Evolutionary conservation across 1,140 invertebrate genomes (phyloP), one percentile per base, ranked within the genome.

Genomic region (Drosophila sturtevanti): DNA sequence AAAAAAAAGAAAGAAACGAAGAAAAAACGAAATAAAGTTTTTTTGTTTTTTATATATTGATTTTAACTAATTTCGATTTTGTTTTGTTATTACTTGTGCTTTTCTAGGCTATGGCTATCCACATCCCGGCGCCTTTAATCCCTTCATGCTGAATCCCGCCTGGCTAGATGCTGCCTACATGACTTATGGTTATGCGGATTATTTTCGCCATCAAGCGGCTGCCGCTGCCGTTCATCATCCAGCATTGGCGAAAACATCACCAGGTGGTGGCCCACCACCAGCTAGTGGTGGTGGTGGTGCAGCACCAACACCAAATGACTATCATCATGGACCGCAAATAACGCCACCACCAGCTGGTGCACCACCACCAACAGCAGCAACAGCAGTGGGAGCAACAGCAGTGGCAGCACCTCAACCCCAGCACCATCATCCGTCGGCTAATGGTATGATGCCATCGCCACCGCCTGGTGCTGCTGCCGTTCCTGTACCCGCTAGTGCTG

Each of bases 151-250:
- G 14, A 95, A 95, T 69, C 95, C 95, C 0, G 94, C 94, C 9
- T 96, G 96, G 96, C 90, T 96, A 58, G 96, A 96, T 69, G 94
- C 95, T 1, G 94, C 95, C 0, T 96, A 96, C 86, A 93, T 96
- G 85, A 91, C 90, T 41, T 95, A 95, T 84, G 94, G 95, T 3
- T 96, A 95, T 92, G 94, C 93, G n/a, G 96, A 94, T 87, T 93
- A 76, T 91, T 93, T 81, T 79, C 92, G 65, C 68, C 92, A 73
- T 56, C 92, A 82, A 73, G 89, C 89, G 2, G 89, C 89, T 4
- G 90, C 86, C 21, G 84, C 84, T 6, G 86, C 76, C 10, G 77
- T 84, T 0, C 90, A 69, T 58, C 92, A 71, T 92, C 95, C 75
- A 77, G 94, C 66, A 93, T 94, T 95, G 93, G 95, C 95, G 92